These are phyloP conservation scores for Clarias batrachus DNA, from an alignment of 2,113 vertebrate species.

Conservation along the genomic window DNA sequence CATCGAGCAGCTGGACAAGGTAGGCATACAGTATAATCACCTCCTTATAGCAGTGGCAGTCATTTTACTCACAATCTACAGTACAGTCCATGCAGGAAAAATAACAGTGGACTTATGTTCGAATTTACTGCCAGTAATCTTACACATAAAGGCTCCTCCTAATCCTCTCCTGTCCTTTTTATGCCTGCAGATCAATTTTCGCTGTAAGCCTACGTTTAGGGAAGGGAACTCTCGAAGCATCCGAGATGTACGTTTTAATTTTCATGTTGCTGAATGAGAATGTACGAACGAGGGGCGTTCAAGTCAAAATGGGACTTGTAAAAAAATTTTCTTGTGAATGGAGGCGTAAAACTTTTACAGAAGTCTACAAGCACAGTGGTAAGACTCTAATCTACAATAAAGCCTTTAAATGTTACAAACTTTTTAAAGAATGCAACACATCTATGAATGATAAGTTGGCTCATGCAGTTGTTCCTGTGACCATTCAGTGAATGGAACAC, in stretches of 20 bases:
- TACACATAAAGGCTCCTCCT: neutral
- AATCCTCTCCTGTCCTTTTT: neutral
- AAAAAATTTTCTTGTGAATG: no score
- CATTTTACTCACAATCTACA: neutral
- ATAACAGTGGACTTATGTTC: neutral
- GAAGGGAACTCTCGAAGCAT: slow-evolving; percentile 89
- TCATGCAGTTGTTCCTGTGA: no score
- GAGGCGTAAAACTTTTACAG: no score
- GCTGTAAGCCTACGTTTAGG: slow-evolving; percentile 96
- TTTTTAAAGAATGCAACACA: no score
- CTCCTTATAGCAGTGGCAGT: neutral
- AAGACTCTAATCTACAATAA: no score
- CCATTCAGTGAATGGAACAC: no score
- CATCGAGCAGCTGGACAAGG: slow-evolving; percentile 95
- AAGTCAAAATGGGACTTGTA: no score
- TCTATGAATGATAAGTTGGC: no score
- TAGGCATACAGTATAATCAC: slow-evolving; percentile 53
- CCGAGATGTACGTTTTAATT: slow-evolving; percentile 82
- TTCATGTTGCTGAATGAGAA: neutral
- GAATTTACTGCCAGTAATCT: neutral
- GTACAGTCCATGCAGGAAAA: neutral
- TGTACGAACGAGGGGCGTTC: no score
- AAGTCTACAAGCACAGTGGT: no score
- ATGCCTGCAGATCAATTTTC: slow-evolving; percentile 89
- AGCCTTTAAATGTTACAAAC: no score